phyloP scores from a whole-genome alignment of 2,888 invertebrate species.

The Aporophyla lueneburgensis region DNA sequence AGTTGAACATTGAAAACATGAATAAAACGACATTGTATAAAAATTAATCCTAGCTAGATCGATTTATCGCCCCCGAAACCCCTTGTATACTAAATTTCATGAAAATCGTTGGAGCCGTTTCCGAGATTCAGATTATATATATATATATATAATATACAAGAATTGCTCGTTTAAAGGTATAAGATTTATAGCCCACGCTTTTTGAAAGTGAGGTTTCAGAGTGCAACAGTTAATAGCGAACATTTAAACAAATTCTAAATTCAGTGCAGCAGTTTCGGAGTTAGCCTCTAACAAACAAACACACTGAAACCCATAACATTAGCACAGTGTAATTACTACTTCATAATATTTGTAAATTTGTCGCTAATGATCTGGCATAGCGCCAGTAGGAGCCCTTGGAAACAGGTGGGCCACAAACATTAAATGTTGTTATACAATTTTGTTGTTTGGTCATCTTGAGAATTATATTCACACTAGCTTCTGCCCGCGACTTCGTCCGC shows the following conservation, averaged over 20 bases:
- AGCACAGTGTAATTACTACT: conserved; percentile 31
- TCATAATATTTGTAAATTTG: conserved; percentile 45
- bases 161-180: no score
- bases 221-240: background rate
- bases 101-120: no score
- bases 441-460: background rate
- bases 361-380: conserved; percentile 48
- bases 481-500: no score
- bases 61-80: no score
- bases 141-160: no score
- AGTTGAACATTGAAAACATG: no score
- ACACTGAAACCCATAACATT: conserved; percentile 24
- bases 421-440: conserved; percentile 11
- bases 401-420: conserved; percentile 3
- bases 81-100: no score
- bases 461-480: background rate
- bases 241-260: conserved; percentile 18
- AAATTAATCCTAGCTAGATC: no score
- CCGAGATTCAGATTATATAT: no score
- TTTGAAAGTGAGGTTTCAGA: background rate
- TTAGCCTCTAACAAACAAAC: conserved; percentile 15
- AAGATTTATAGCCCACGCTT: no score
- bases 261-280: conserved; percentile 23
- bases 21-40: no score
- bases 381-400: conserved; percentile 19